A percentile compares a stretch with the other conserved stretches of the same genome.
These are phyloP conservation scores for Eretmochelys imbricata DNA, from an alignment of 2,113 vertebrate species.

Conservation along the genomic window DNA sequence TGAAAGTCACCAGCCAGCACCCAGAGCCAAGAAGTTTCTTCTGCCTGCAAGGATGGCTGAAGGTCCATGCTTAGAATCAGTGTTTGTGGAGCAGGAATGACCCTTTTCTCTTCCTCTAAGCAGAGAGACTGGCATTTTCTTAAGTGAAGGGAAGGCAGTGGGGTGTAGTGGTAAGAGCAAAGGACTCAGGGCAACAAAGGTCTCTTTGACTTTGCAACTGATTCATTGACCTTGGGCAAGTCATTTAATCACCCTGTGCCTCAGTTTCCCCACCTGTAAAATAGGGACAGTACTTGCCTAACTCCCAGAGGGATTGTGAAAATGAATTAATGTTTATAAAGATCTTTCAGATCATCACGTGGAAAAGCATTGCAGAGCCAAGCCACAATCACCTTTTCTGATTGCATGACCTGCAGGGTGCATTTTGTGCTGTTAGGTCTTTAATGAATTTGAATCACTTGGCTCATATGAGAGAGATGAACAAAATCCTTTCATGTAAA, in stretches of 20 bases:
- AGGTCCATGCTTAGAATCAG: not conserved
- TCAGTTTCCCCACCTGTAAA: not conserved
- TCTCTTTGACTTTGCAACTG: not conserved
- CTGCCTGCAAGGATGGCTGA: not conserved
- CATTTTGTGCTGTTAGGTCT: rapidly evolving
- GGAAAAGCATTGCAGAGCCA: not conserved
- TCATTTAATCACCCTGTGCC: rapidly evolving
- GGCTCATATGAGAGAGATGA: not conserved
- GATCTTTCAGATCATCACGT: not conserved
- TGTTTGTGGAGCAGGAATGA: not conserved
- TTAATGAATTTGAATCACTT: not conserved
- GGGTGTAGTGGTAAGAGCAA: not conserved
- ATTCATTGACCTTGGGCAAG: too few species aligned
- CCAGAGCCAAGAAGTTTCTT: not conserved
- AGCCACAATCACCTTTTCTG: rapidly evolving
- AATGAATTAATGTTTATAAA: rapidly evolving
- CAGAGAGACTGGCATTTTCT: not conserved
- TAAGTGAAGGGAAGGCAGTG: not conserved
- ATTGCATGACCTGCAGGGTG: rapidly evolving
- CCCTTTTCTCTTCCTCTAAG: not conserved
- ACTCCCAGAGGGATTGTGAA: not conserved
- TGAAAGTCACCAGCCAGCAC: not conserved
- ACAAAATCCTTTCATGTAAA: rapidly evolving
- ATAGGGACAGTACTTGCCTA: not conserved
- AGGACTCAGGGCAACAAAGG: not conserved